phyloP scores from a whole-genome alignment of 2,113 vertebrate species.

The Perognathus longimembris region DNA sequence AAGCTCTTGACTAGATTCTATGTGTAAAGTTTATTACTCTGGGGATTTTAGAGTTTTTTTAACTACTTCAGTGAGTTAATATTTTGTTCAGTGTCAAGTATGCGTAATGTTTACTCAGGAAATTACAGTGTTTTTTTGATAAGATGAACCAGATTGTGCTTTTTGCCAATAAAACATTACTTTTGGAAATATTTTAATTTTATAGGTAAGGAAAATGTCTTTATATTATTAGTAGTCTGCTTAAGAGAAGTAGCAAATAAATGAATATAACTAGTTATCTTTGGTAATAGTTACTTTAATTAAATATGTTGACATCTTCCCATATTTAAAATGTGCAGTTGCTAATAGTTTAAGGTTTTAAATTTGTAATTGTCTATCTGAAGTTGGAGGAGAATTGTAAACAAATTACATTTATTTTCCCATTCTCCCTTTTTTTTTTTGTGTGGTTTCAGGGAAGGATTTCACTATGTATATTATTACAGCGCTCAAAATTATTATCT shows the following conservation, averaged over 20 bases:
- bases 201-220: constrained; percentile 28
- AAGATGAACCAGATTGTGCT: constrained; percentile 47
- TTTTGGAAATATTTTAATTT: constrained; percentile 61
- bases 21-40: constrained; percentile 47
- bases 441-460: background rate
- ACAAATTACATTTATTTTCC: background rate
- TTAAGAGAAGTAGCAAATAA: constrained; percentile 42
- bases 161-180: constrained; percentile 30
- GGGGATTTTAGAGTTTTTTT: constrained; percentile 65
- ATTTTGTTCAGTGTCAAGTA: constrained; percentile 36
- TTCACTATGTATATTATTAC: background rate
- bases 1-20: constrained; percentile 57
- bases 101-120: constrained; percentile 61
- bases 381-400: constrained; percentile 18
- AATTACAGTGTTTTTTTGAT: constrained; percentile 64
- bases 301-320: constrained; percentile 27
- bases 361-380: constrained; percentile 51
- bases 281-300: constrained; percentile 40
- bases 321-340: background rate
- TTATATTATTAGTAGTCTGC: constrained; percentile 33
- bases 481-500: background rate
- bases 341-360: constrained; percentile 35
- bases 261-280: constrained; percentile 6
- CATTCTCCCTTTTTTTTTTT: background rate
- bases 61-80: constrained; percentile 59